A percentile compares a stretch with the other conserved stretches of the same genome.
Conservation (phyloP, 2,113 vertebrate genomes). For the Physeter macrocephalus region DNA sequence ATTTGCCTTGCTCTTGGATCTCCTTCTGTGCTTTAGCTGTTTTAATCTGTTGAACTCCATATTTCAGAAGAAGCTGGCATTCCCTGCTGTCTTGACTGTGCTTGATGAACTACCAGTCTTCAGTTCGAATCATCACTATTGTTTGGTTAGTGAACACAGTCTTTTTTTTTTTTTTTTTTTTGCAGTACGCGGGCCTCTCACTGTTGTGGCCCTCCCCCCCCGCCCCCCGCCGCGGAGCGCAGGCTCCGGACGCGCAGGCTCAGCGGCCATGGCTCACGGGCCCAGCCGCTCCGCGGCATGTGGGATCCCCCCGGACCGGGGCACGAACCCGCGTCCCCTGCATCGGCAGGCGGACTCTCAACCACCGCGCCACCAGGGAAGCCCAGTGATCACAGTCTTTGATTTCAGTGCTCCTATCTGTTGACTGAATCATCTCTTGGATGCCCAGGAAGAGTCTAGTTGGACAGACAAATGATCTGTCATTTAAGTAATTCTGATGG, state of each 20-base stretch:
- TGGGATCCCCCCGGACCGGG: too few relatives aligned
- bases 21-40: constrained; percentile 21
- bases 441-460: neutral
- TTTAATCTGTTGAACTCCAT: neutral
- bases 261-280: too few relatives aligned
- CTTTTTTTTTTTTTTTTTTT: too few relatives aligned
- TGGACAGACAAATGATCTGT: neutral
- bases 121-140: neutral
- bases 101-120: neutral
- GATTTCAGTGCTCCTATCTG: neutral
- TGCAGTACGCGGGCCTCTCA: too few relatives aligned
- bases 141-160: neutral
- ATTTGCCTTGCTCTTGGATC: neutral
- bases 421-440: neutral
- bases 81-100: neutral
- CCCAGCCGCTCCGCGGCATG: too few relatives aligned
- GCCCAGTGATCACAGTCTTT: neutral
- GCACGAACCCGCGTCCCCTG: too few relatives aligned
- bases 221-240: too few relatives aligned
- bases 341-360: too few relatives aligned
- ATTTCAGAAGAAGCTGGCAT: neutral
- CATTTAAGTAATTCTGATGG: neutral
- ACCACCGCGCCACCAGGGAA: too few relatives aligned
- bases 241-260: too few relatives aligned
- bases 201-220: too few relatives aligned